Base-by-base conservation (phyloP, 2,113 vertebrate genomes). In the Neomonachus schauinslandi region DNA sequence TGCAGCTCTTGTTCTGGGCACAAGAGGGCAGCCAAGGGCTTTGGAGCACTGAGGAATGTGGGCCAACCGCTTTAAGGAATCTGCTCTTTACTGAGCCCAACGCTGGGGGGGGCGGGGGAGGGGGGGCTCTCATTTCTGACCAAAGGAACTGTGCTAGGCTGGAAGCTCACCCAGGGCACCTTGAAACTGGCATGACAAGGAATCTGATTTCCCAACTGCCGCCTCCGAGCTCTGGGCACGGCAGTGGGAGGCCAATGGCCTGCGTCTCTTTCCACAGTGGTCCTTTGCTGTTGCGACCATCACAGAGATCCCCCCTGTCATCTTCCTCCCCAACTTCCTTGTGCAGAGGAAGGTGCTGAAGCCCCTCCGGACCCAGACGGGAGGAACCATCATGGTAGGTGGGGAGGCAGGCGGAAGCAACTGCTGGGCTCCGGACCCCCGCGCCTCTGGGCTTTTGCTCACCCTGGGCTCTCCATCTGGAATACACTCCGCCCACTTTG, bases 341-440 rank as follows among this genome's bases (percentile, higher is more conserved):
- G 99, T 99, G 91, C 99, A 99, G 98, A 99, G 99, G n/a, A 99
- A 99, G 97, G 99, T 99, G 65, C 98, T 99, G 95, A 99, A 98
- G 92, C 99, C 99, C 16, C 98, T 99, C 0, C 98, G 99, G 96
- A 99, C 99, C 18, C 99, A 99, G 98, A 99, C 99, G 0, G 99
- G 99, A 98, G 99, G 99, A 95, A 99, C 99, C 33, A 99, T 99
- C 93, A 99, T 99, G 99, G 99, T 99, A 99, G 76, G 97, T 86
- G 51, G 80, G 16, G 26, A 31, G 12, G 0, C 46, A 36, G n/a
- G 65, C 4, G 1, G 49, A 28, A n/a, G 4, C 28, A 11, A 18
- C 1, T 28, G 57, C 55, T 8, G 46, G 84, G 36, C 49, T 2
- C 10, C 53, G 63, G 24, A 1, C 24, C 13, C 86, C 81, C 10